Conservation (phyloP, 2,113 vertebrate species). For the Crotalus tigris region DNA sequence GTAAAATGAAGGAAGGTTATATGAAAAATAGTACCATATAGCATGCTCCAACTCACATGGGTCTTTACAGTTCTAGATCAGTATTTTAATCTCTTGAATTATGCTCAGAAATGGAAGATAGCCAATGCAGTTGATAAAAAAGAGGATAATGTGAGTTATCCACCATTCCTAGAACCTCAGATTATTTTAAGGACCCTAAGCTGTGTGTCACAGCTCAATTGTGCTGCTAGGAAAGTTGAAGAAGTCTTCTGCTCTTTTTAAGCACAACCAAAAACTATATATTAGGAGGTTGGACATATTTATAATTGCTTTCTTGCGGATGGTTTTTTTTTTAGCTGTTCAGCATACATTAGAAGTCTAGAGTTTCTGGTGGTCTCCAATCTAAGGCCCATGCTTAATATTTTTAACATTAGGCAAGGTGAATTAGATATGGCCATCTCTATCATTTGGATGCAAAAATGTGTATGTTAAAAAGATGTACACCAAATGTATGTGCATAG, state of each 20-base stretch:
- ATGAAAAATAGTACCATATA: background rate
- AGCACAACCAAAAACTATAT: background rate
- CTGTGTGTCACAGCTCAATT: background rate
- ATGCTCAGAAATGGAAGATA: background rate
- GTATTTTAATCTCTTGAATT: background rate
- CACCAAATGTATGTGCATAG: background rate
- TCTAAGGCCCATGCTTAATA: background rate
- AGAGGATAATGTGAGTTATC: background rate
- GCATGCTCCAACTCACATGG: background rate
- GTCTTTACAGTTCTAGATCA: background rate
- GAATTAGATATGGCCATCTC: background rate
- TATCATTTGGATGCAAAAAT: background rate
- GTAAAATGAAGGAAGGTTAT: too few relatives aligned
- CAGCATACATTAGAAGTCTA: background rate
- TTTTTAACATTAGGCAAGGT: background rate
- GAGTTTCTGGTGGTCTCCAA: background rate
- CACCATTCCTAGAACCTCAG: background rate
- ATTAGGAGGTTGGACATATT: background rate
- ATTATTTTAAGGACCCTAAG: background rate
- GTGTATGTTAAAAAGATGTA: background rate
- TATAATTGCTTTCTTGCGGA: background rate
- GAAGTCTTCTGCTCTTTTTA: background rate
- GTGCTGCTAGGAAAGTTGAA: background rate
- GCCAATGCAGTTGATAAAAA: background rate
- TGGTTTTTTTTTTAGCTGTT: background rate